phyloP scores from a whole-genome alignment of 2,888 invertebrate genomes.

The Athalia rosae region DNA sequence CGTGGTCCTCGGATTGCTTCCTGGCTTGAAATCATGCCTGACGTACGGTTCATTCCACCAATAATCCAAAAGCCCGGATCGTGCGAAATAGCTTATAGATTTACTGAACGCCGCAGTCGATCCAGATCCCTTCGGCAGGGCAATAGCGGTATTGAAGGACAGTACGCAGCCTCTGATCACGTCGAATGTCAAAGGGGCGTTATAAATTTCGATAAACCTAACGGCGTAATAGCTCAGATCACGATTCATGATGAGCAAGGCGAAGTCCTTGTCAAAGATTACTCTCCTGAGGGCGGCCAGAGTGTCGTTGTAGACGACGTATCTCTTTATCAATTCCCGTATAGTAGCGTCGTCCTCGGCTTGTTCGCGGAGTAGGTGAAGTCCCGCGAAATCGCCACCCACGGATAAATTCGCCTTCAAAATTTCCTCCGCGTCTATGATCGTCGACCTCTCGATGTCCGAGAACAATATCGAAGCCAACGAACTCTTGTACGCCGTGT shows the following conservation, averaged over 20 bases:
- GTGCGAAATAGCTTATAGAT: no score
- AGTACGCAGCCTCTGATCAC: neutral
- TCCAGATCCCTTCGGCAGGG: neutral
- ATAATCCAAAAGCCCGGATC: no score
- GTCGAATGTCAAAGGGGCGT: neutral
- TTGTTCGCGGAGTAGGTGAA: conserved; percentile 1
- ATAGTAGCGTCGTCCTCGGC: neutral
- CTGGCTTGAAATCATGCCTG: no score
- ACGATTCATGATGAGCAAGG: neutral
- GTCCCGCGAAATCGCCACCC: neutral
- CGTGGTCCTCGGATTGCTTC: no score
- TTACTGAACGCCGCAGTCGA: no score
- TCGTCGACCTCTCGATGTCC: neutral
- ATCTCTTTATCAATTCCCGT: neutral
- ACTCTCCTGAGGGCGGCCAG: neutral
- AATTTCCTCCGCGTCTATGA: neutral
- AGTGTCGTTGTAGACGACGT: neutral
- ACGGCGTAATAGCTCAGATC: neutral
- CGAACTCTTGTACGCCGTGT: conserved; percentile 29
- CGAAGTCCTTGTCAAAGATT: neutral
- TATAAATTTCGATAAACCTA: neutral
- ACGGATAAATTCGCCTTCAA: conserved; percentile 8
- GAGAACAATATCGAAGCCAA: conserved; percentile 9
- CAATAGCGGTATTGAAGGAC: neutral
- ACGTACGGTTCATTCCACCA: no score